Evolutionary conservation across 2,113 vertebrate species (phyloP).

Genomic region (Eurystomus gularis): DNA sequence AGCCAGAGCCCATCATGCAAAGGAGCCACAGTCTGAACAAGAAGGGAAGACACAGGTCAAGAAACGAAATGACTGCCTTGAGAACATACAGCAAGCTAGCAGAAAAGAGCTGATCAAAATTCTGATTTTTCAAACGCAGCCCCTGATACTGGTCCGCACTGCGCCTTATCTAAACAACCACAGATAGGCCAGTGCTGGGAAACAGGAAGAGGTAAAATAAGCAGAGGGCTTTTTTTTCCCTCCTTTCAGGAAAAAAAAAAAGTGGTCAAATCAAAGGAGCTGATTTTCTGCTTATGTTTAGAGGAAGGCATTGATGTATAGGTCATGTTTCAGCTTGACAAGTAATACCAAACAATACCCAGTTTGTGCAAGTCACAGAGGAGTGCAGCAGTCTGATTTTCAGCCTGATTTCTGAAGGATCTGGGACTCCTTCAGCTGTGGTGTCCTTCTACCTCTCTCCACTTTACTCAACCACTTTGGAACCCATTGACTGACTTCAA

Average conservation of each 20-base stretch:
- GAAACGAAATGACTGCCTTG: fast-evolving
- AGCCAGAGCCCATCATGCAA: background rate
- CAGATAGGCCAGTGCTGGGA: background rate
- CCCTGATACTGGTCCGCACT: background rate
- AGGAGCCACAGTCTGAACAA: background rate
- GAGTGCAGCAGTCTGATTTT: background rate
- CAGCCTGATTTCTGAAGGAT: background rate
- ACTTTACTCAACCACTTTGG: background rate
- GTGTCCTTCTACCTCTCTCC: background rate
- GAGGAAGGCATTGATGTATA: background rate
- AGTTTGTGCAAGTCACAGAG: background rate
- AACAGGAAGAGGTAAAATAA: conserved; percentile 39
- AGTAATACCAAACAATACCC: background rate
- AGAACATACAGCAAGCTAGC: background rate
- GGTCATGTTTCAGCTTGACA: background rate
- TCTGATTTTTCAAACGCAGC: background rate
- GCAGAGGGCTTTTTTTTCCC: background rate
- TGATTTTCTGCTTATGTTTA: background rate
- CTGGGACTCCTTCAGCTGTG: background rate
- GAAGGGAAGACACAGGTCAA: background rate
- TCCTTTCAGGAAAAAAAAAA: background rate
- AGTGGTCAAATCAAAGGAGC: background rate
- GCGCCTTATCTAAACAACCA: background rate
- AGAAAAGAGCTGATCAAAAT: background rate
- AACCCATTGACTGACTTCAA: background rate